A percentile compares a stretch with the other conserved stretches of the same genome.
phyloP scores from a whole-genome alignment of 2,797 vertebrate species.

The Gymnodraco acuticeps region DNA sequence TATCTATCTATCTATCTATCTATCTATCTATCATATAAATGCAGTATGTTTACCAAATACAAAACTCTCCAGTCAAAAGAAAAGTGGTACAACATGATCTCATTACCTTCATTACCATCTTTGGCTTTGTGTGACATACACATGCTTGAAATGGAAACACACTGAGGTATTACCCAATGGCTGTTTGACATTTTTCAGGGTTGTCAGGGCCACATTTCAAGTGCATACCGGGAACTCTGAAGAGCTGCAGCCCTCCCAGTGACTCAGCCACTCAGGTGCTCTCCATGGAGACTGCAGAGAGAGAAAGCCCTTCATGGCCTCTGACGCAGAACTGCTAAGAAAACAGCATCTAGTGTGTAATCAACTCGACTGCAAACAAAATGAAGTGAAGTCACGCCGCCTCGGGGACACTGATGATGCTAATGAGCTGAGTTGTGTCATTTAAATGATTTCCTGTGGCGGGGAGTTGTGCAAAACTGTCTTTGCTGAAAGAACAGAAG shows the following conservation, averaged over 20 bases:
- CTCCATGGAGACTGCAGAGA: slow-evolving; percentile 36
- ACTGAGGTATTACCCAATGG: neutral
- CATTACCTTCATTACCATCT: neutral
- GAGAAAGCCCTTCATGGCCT: slow-evolving; percentile 9
- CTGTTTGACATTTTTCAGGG: slow-evolving; percentile 1
- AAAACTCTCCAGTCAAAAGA: neutral
- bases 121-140: neutral
- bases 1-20: too few relatives aligned
- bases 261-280: slow-evolving; percentile 47
- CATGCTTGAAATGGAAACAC: slow-evolving; percentile 8
- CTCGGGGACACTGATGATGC: neutral
- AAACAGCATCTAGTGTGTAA: slow-evolving; percentile 32
- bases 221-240: slow-evolving; percentile 38
- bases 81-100: neutral
- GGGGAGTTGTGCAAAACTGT: neutral
- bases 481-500: neutral
- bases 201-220: slow-evolving; percentile 30
- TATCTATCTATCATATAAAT: too few relatives aligned
- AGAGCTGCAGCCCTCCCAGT: slow-evolving; percentile 30
- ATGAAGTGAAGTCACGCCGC: neutral
- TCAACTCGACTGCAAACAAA: slow-evolving; percentile 27
- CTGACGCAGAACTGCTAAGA: slow-evolving; percentile 45
- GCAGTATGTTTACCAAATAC: too few relatives aligned
- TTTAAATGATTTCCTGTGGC: neutral
- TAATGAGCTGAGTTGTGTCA: neutral